Percentiles rank a stretch among this genome's conserved stretches.
phyloP scores from a whole-genome alignment of 2,888 invertebrate species.

The Slavum lentiscoides region DNA sequence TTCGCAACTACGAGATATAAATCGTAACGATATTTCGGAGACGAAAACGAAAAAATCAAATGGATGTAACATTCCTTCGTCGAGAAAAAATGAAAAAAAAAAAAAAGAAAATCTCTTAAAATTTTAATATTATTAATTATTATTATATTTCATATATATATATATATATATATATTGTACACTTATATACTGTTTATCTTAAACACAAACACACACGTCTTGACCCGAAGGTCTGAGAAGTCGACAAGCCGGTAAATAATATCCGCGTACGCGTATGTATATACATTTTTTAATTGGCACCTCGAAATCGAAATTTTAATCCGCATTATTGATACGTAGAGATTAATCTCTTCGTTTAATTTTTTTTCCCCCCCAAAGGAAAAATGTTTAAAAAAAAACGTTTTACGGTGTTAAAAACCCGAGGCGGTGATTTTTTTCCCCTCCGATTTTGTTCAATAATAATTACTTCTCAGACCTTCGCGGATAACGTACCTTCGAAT shows the following conservation, averaged over 20 bases:
- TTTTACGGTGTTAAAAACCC: conserved; percentile 21
- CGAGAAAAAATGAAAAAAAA: neutral
- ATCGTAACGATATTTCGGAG: neutral
- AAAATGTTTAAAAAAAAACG: conserved; percentile 29
- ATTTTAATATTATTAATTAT: too few species aligned
- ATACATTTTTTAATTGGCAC: neutral
- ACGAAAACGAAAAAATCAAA: neutral
- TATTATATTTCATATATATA: neutral
- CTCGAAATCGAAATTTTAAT: neutral
- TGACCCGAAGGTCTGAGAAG: conserved; percentile 23
- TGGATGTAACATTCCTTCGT: conserved; percentile 22
- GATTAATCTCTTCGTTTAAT: conserved; percentile 8
- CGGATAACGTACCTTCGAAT: conserved; percentile 20
- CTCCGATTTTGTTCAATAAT: too few species aligned
- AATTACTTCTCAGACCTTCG: conserved; percentile 42
- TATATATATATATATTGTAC: too few species aligned
- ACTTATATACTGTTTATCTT: neutral
- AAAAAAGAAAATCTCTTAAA: too few species aligned
- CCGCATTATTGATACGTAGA: neutral
- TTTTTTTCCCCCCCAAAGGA: neutral
- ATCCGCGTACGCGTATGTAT: neutral
- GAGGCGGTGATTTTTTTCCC: neutral
- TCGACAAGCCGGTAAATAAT: neutral
- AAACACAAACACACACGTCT: neutral
- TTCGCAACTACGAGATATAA: conserved; percentile 92